phyloP scores from a whole-genome alignment of 2,888 invertebrate genomes.

The Balanococcus diminutus region DNA sequence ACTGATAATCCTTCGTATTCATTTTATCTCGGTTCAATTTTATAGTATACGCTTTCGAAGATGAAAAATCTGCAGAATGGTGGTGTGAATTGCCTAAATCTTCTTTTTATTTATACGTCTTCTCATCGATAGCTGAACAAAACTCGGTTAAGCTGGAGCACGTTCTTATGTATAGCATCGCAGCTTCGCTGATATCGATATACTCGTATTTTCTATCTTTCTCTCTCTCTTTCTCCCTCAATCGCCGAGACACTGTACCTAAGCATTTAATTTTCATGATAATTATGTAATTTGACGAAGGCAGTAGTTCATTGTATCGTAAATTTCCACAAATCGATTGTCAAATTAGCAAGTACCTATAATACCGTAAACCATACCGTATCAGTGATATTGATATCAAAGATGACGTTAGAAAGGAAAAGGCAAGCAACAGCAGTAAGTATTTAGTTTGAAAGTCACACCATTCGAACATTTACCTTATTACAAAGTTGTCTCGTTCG shows the following conservation, averaged over 20 bases:
- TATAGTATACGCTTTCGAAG: background rate
- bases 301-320: background rate
- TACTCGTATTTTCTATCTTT: background rate
- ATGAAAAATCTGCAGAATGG: background rate
- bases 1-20: slow-evolving; percentile 5
- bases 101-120: background rate
- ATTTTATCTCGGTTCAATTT: slow-evolving; percentile 8
- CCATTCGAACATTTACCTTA: background rate
- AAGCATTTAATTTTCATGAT: too few relatives aligned
- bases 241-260: too few relatives aligned
- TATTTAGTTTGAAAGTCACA: background rate
- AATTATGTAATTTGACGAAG: background rate
- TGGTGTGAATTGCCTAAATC: background rate
- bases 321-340: background rate
- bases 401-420: background rate
- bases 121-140: background rate
- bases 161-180: background rate
- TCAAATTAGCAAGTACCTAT: background rate
- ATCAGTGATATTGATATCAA: background rate
- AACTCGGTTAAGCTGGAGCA: background rate
- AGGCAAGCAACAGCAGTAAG: background rate
- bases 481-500: background rate
- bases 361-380: background rate
- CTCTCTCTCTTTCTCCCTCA: too few relatives aligned
- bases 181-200: background rate